Percentiles rank a stretch among this genome's conserved stretches.
Conservation (phyloP, 2,797 vertebrate species). For the Leucoraja ocellata region DNA sequence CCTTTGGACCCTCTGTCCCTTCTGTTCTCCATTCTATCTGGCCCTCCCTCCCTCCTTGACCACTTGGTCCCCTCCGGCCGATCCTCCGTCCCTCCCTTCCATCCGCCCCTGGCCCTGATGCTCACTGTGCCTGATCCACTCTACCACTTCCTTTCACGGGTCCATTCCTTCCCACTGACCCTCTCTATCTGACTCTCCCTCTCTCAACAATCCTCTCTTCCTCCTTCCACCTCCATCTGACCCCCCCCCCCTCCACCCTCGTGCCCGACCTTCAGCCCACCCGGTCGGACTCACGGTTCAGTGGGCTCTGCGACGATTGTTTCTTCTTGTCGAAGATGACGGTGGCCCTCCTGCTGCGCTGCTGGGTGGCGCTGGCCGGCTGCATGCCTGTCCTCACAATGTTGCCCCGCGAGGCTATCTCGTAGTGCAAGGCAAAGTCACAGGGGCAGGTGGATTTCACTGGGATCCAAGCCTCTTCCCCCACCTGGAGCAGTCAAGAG, state of each 20-base stretch:
- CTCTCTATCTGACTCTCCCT: neutral
- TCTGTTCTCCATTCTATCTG: neutral
- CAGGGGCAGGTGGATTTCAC: conserved; percentile 86
- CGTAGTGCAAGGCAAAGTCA: conserved; percentile 81
- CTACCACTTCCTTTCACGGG: neutral
- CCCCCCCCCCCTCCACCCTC: neutral
- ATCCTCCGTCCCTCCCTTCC: neutral
- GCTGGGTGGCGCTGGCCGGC: conserved; percentile 58
- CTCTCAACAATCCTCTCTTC: neutral
- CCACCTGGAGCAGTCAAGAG: conserved; percentile 60
- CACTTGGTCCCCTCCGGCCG: no score
- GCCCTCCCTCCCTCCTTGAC: neutral
- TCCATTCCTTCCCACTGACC: no score
- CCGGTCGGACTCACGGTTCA: conserved; percentile 42
- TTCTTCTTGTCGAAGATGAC: conserved; percentile 65
- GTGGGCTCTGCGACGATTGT: conserved; percentile 49
- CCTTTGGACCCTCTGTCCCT: neutral
- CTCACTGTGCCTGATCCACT: neutral
- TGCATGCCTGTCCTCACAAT: conserved; percentile 77
- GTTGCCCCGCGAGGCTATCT: conserved; percentile 79
- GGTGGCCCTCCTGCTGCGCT: conserved; percentile 63
- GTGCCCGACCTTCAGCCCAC: no score
- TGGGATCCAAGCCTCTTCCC: conserved; percentile 69
- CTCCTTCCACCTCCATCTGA: no score
- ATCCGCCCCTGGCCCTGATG: neutral